Evolutionary conservation across 2,888 invertebrate species (phyloP), one percentile per base, ranked within the genome.

Genomic region (Schizaphis graminum): DNA sequence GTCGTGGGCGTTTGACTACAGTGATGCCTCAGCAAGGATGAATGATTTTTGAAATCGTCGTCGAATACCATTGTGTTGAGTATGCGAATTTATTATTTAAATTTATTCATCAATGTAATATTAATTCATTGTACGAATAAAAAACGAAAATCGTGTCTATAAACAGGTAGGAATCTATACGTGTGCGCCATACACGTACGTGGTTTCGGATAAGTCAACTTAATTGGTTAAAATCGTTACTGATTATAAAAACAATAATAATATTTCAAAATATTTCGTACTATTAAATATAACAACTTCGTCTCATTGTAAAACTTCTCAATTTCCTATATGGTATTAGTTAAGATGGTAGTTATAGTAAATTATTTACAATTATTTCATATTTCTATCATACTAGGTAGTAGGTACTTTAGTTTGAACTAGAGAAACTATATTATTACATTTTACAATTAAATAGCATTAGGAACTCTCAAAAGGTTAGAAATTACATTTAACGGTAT

Each of bases 31-130:
- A 21, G 61, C 86, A 86, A 47, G 47, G 24, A 92, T 87, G 88
- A 53, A 88, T 53, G 56, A 92, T 88, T 92, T 88, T 67, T 67
- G 67, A 92, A 92, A 92, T 86, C 56, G 44, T 85, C 86, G 86
- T n/a, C 91, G 86, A 47, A 77, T 24, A 13, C 86, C 53, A 92
- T 88, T 92, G 67, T 92, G 49, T 88, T 26, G 24, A 67, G 67
- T 88, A 87, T 56, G 84, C 53, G 56, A 93, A 93, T 89, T 93
- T 84, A 88, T 88, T 89, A 93, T 93, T 93, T 77, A 93, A 93
- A 93, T 93, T 89, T 93, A 93, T 93, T 77, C 93, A 13, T 93
- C 24, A 41, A n/a, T 56, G 53, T 44, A 47, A 47, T 86, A 86
- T 47, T n/a, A 91, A 91, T 91, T 91, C 84, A 88, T 89, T 26